Evolutionary conservation across 1,140 invertebrate species (phyloP).

Genomic region (Argopecten irradians): DNA sequence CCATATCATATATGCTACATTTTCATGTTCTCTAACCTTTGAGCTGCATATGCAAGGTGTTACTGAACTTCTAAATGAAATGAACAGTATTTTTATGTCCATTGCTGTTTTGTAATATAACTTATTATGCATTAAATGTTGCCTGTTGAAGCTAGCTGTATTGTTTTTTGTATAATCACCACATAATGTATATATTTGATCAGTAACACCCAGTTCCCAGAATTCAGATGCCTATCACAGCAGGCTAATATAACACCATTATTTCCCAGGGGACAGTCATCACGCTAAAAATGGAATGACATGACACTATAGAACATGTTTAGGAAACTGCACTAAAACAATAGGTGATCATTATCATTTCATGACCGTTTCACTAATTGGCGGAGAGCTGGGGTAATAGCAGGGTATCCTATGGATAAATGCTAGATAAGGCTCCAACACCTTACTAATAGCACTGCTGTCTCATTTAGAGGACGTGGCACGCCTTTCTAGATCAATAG

Average conservation of each 20-base stretch:
- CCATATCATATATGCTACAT: too few species aligned
- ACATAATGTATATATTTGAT: not conserved
- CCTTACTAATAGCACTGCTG: not conserved
- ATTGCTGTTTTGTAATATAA: too few species aligned
- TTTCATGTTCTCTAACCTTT: too few species aligned
- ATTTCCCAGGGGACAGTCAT: not conserved
- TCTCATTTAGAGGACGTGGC: not conserved
- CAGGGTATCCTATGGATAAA: not conserved
- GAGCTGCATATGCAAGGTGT: too few species aligned
- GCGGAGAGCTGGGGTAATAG: not conserved
- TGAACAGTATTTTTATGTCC: too few species aligned
- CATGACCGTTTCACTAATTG: not conserved
- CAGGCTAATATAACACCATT: not conserved
- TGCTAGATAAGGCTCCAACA: not conserved
- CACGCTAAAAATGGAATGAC: not conserved
- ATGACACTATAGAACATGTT: not conserved
- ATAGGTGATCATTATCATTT: not conserved
- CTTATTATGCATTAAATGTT: too few species aligned
- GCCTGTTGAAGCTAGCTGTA: not conserved
- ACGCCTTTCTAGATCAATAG: not conserved
- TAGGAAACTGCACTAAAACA: not conserved
- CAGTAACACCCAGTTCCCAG: not conserved
- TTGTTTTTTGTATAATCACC: not conserved
- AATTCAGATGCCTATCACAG: not conserved
- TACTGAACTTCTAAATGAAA: too few species aligned